Conservation (phyloP, 2,888 invertebrate genomes). For the Ligdia adustata region DNA sequence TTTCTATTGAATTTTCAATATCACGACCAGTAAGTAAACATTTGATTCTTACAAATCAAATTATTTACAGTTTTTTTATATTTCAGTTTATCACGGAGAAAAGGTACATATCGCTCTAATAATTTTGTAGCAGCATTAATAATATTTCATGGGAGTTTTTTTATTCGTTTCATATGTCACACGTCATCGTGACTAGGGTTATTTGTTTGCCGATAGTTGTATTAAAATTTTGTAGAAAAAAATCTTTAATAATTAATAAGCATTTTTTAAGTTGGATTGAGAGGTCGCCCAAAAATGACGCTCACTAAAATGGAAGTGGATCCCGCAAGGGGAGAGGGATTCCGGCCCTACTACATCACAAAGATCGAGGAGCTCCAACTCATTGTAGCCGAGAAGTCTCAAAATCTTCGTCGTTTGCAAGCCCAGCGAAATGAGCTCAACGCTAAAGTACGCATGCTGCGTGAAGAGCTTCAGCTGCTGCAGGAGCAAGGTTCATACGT, state of each 20-base stretch:
- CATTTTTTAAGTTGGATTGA: too few relatives aligned
- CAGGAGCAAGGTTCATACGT: conserved; percentile 99
- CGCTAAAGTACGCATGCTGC: conserved; percentile 98
- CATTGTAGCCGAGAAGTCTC: conserved; percentile 98
- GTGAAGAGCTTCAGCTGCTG: conserved; percentile 97
- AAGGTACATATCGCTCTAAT: not conserved
- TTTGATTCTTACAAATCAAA: too few relatives aligned
- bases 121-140: too few relatives aligned
- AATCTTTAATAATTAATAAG: too few relatives aligned
- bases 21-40: too few relatives aligned
- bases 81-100: too few relatives aligned
- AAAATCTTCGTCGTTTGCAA: conserved; percentile 97
- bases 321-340: conserved; percentile 91
- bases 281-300: conserved; percentile 60
- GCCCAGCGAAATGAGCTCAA: conserved; percentile 99
- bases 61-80: too few relatives aligned
- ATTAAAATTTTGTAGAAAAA: too few relatives aligned
- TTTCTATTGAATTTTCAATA: too few relatives aligned
- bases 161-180: conserved; percentile 26
- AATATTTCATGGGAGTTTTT: conserved; percentile 21
- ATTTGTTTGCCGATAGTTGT: conserved; percentile 15
- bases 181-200: conserved; percentile 54
- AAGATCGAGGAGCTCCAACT: conserved; percentile 99
- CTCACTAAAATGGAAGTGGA: conserved; percentile 89
- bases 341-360: conserved; percentile 97